Conservation (phyloP, 2,113 vertebrate genomes). For the Elephas maximus region DNA sequence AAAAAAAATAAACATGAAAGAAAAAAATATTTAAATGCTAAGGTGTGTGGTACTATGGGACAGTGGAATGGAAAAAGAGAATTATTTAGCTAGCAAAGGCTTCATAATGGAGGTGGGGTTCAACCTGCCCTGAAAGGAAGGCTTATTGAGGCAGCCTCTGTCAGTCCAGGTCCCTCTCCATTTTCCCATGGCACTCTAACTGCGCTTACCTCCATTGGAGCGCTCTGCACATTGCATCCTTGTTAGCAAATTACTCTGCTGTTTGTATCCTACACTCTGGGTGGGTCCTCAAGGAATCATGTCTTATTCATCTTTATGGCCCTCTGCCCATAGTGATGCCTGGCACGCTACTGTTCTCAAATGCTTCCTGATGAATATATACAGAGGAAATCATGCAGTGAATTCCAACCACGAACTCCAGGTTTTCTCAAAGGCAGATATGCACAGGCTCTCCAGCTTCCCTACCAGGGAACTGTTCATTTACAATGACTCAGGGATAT, state of each 20-base stretch:
- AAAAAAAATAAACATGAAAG: background rate
- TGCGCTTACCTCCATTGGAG: background rate
- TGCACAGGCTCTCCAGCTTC: background rate
- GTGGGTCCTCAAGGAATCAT: background rate
- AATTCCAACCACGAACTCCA: background rate
- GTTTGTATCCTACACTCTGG: background rate
- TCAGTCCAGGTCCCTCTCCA: background rate
- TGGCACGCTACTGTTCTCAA: background rate
- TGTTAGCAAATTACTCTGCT: too few relatives aligned
- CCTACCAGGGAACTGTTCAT: rapidly evolving
- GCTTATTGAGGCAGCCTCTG: background rate
- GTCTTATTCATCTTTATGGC: background rate
- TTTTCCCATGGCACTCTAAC: rapidly evolving
- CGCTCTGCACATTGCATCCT: background rate
- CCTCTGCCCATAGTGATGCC: background rate
- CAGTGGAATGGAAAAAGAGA: background rate
- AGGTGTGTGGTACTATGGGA: background rate
- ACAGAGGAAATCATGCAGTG: background rate
- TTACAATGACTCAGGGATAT: background rate
- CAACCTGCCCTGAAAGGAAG: background rate
- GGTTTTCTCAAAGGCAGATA: background rate
- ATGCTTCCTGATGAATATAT: background rate
- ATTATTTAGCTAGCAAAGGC: background rate
- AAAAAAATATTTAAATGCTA: background rate
- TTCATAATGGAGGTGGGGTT: background rate